A percentile compares a stretch with the other conserved stretches of the same genome.
phyloP scores from a whole-genome alignment of 2,888 invertebrate species.

The Drepanosiphum platanoidis region DNA sequence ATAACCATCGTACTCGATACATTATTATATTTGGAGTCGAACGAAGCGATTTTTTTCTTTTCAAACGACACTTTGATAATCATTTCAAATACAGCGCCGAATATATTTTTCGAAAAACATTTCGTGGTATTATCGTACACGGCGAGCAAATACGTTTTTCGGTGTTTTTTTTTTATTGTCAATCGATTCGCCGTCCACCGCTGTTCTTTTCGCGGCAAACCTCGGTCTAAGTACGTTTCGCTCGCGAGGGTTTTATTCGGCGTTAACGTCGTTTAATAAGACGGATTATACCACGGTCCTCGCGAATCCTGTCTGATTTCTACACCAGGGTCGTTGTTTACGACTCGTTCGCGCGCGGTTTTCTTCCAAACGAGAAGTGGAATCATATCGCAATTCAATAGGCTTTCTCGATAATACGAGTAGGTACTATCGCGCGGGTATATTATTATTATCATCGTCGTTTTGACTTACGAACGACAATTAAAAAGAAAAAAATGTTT shows the following conservation, averaged over 20 bases:
- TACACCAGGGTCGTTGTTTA: too few species aligned
- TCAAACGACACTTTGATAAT: too few species aligned
- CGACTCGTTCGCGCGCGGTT: too few species aligned
- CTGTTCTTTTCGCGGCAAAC: neutral
- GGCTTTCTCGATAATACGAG: neutral
- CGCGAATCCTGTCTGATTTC: neutral
- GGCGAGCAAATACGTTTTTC: too few species aligned
- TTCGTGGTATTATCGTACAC: too few species aligned
- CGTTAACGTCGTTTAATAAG: slow-evolving; percentile 10
- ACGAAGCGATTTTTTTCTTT: too few species aligned
- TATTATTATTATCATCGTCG: neutral
- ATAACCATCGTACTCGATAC: too few species aligned
- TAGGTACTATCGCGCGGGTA: too few species aligned
- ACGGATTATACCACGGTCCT: neutral
- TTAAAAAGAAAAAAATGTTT: neutral
- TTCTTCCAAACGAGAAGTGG: neutral
- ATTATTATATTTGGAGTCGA: too few species aligned
- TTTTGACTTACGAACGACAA: neutral
- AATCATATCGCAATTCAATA: neutral
- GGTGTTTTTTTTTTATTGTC: neutral
- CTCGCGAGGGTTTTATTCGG: neutral
- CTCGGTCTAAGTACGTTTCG: neutral
- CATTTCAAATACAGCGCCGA: too few species aligned
- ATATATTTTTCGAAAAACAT: too few species aligned
- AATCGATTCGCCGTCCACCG: too few species aligned